A percentile compares a stretch with the other conserved stretches of the same genome.
These are phyloP conservation scores for Chrysogorgia sp. DNA, from an alignment of 92 coral and sea anemone species.

Conservation along the genomic window DNA sequence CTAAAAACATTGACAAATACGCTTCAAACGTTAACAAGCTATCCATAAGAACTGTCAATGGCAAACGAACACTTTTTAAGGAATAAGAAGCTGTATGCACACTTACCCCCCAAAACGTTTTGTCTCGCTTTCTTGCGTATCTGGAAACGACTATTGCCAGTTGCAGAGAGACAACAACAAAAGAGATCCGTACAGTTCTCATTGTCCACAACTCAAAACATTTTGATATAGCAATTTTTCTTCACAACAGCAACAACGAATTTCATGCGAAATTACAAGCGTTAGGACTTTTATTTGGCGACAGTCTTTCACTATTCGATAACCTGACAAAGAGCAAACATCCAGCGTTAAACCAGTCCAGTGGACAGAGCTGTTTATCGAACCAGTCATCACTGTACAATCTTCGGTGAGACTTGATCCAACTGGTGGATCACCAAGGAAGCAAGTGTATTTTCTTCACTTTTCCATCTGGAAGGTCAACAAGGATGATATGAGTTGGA, in stretches of 20 bases:
- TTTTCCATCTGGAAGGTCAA: too few relatives aligned
- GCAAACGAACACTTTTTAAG: constrained; percentile 26
- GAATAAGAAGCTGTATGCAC: not conserved
- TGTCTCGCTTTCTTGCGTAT: constrained; percentile 16
- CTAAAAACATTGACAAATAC: constrained; percentile 15
- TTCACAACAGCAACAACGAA: constrained; percentile 45
- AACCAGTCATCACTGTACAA: too few relatives aligned
- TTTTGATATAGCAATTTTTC: constrained; percentile 50
- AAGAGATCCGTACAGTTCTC: constrained; percentile 41
- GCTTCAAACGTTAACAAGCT: constrained; percentile 32
- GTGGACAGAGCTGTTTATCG: too few relatives aligned
- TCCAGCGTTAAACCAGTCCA: too few relatives aligned
- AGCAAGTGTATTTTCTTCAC: too few relatives aligned
- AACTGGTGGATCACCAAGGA: too few relatives aligned
- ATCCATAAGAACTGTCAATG: constrained; percentile 15
- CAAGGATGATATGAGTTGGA: too few relatives aligned
- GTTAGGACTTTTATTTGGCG: constrained; percentile 53
- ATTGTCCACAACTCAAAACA: constrained; percentile 49
- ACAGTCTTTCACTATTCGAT: constrained; percentile 55
- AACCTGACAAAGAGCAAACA: constrained; percentile 42
- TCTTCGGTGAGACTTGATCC: too few relatives aligned
- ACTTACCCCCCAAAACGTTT: constrained; percentile 22
- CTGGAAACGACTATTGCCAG: constrained; percentile 44
- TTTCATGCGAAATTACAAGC: constrained; percentile 39
- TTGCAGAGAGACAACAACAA: constrained; percentile 43